Evolutionary conservation across 2,888 invertebrate species (phyloP).

Genomic region (Drosophila mayaguana): DNA sequence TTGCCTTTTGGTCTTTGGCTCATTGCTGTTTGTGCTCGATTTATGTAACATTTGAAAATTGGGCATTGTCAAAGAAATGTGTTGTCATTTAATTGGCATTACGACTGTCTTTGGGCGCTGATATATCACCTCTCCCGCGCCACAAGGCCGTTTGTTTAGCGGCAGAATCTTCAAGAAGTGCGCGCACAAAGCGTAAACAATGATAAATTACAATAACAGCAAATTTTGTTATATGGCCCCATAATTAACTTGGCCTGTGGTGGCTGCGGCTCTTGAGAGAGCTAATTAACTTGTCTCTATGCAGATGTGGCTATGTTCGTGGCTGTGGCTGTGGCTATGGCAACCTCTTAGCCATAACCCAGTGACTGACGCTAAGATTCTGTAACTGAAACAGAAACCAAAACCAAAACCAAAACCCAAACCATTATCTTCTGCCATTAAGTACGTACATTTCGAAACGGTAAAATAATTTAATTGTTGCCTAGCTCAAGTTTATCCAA

Average conservation of each 20-base stretch:
- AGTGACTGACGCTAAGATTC: constrained; percentile 69
- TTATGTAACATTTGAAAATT: constrained; percentile 60
- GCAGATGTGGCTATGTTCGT: constrained; percentile 19
- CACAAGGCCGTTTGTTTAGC: constrained; percentile 43
- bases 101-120: constrained; percentile 38
- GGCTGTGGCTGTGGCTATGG: constrained; percentile 19
- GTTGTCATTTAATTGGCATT: constrained; percentile 68
- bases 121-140: not conserved
- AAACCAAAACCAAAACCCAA: constrained; percentile 2
- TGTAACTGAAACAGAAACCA: constrained; percentile 27
- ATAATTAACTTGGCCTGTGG: constrained; percentile 63
- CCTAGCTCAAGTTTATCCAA: constrained; percentile 60
- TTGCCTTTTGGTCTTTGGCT: constrained; percentile 50
- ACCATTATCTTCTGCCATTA: constrained; percentile 15
- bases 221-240: constrained; percentile 40
- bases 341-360: constrained; percentile 64
- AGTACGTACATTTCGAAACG: constrained; percentile 49
- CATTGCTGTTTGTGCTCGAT: constrained; percentile 44
- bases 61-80: constrained; percentile 53
- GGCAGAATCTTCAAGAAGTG: constrained; percentile 68
- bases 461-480: constrained; percentile 49
- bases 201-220: constrained; percentile 72
- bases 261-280: constrained; percentile 41
- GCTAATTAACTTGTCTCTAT: constrained; percentile 69
- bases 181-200: constrained; percentile 70